These are phyloP conservation scores for Aleiodes leptofemur DNA, from an alignment of 2,888 invertebrate species.

Conservation along the genomic window DNA sequence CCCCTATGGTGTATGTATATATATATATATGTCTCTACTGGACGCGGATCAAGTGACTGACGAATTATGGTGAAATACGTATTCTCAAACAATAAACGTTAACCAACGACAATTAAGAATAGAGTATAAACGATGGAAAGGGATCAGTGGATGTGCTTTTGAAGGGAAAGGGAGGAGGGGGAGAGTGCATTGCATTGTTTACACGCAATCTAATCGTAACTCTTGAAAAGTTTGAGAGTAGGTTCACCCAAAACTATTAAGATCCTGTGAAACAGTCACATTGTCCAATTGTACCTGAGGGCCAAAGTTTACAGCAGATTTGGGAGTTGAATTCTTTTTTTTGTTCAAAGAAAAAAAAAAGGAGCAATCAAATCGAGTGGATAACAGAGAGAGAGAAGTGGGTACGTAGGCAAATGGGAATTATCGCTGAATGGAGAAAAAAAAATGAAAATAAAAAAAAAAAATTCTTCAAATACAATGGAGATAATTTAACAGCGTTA, in stretches of 20 bases:
- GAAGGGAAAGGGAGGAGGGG: neutral
- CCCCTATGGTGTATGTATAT: neutral
- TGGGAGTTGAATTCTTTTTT: conserved; percentile 8
- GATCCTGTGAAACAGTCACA: neutral
- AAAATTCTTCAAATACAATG: conserved; percentile 18
- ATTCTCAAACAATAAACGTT: neutral
- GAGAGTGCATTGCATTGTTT: conserved; percentile 1
- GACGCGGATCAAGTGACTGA: conserved; percentile 18
- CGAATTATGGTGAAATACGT: conserved; percentile 9
- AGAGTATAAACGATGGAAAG: conserved; percentile 19
- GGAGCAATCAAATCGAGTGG: conserved; percentile 26
- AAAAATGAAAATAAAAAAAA: neutral
- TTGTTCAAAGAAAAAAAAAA: neutral
- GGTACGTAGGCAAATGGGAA: neutral
- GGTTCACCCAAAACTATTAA: conserved; percentile 15
- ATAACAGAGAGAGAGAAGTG: conserved; percentile 3
- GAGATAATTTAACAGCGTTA: conserved; percentile 32
- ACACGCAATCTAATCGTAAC: conserved; percentile 24
- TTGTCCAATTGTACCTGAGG: neutral
- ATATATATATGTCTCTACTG: neutral
- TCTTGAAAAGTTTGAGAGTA: neutral
- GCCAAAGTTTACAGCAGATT: conserved; percentile 8
- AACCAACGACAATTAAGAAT: conserved; percentile 26
- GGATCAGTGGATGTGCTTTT: conserved; percentile 23
- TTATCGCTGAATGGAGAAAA: neutral